A percentile compares a stretch with the other conserved stretches of the same genome.
phyloP scores from a whole-genome alignment of 2,888 invertebrate genomes.

The Leucania comma region DNA sequence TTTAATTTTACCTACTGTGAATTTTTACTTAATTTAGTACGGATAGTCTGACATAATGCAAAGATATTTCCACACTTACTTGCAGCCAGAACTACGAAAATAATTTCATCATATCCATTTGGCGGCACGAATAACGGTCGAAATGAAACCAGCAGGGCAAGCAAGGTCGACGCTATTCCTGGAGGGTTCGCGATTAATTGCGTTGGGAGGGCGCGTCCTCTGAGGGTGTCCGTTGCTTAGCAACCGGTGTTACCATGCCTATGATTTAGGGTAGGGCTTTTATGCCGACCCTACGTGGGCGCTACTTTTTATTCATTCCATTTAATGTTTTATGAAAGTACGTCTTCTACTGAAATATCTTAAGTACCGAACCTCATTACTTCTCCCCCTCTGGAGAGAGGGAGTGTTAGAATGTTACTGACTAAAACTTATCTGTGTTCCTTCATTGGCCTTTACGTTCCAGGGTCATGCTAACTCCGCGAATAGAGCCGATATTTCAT shows the following conservation, averaged over 20 bases:
- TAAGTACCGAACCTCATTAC: background rate
- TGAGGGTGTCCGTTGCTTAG: conserved; percentile 66
- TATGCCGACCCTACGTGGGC: conserved; percentile 21
- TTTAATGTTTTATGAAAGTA: conserved; percentile 27
- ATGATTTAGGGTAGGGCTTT: conserved; percentile 46
- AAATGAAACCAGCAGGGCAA: conserved; percentile 65
- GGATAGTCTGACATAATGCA: too few relatives aligned
- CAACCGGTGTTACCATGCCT: conserved; percentile 55
- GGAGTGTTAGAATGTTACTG: too few relatives aligned
- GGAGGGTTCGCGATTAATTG: conserved; percentile 74
- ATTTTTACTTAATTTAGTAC: too few relatives aligned
- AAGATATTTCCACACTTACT: background rate
- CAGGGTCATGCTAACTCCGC: too few relatives aligned
- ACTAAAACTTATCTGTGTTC: too few relatives aligned
- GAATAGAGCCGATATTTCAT: background rate
- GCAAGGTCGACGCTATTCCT: conserved; percentile 68
- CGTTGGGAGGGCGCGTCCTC: conserved; percentile 66
- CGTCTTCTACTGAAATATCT: background rate
- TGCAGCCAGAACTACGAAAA: background rate
- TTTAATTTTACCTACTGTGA: too few relatives aligned
- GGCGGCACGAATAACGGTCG: conserved; percentile 49
- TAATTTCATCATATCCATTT: conserved; percentile 28
- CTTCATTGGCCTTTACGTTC: too few relatives aligned
- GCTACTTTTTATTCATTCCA: conserved; percentile 38
- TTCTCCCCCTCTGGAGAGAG: too few relatives aligned